Percentiles rank a stretch among this genome's conserved stretches.
Conservation (phyloP, 2,113 vertebrate genomes). For the Chloroceryle aenea region DNA sequence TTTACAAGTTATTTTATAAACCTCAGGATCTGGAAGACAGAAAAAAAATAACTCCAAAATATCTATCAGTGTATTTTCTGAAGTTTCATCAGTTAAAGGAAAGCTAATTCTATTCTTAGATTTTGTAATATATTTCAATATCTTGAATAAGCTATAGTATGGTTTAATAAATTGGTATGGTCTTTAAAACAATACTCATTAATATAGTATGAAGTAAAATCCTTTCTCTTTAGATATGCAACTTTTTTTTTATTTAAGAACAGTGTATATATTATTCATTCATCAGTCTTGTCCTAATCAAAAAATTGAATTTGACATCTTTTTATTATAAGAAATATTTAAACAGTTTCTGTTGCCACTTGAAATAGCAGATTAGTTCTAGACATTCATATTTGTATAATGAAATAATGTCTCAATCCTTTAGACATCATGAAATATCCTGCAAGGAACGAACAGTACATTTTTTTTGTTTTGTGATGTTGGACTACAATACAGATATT, state of each 20-base stretch:
- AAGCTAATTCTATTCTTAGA: not conserved
- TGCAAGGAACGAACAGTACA: not conserved
- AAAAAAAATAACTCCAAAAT: not conserved
- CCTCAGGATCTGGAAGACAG: not conserved
- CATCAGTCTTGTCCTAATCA: not conserved
- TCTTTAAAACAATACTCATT: not conserved
- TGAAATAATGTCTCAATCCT: not conserved
- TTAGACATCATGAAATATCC: not conserved
- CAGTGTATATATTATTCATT: not conserved
- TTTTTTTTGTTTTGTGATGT: not conserved
- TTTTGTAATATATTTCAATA: not conserved
- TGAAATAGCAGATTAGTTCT: not conserved
- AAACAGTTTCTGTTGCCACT: not conserved
- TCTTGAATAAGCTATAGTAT: not conserved
- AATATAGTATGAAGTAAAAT: not conserved
- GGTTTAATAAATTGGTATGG: not conserved
- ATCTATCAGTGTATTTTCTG: not conserved
- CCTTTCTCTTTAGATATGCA: not conserved
- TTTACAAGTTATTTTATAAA: not conserved
- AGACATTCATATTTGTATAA: not conserved
- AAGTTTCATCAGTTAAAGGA: not conserved
- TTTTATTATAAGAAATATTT: not conserved
- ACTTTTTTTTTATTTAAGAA: not conserved
- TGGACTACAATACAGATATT: not conserved
- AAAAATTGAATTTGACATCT: not conserved